Evolutionary conservation across 2,113 vertebrate species (phyloP), one percentile per base, ranked within the genome.

Genomic region (Gnathonemus echidnorhynchus): DNA sequence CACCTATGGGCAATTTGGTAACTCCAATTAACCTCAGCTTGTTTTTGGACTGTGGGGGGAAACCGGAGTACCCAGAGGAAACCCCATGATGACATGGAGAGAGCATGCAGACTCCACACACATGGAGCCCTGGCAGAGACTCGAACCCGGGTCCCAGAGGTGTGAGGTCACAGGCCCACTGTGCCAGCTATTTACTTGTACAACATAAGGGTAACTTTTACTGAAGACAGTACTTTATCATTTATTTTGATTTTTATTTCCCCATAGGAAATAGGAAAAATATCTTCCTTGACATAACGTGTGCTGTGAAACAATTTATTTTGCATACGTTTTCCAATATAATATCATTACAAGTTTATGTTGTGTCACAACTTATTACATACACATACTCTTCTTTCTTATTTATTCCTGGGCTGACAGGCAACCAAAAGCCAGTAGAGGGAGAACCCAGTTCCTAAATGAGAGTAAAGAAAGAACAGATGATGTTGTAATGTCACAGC

Each of bases 361-460:
- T 48, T 48, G 77, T 90, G 90, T 89, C 91, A 80, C 85, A 92
- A 87, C 84, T 89, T 80, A 42, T 19, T 87, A 58, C 42, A 88
- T 50, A 17, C 31, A 21, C 10, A 3, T 46, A 8, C 17, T 19
- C 39, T 56, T 90, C 83, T 49, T 17, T 90, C 56, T 48, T 91
- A 89, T 77, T 94, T 96, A 62, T 92, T 92, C 86, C 88, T 94
- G 21, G 96, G 95, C 88, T 95, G 86, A 0, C 93, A 86, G 13
- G 96, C 96, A 0, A 42, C 0, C 11, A 96, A 88, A 66, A 97
- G 93, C 94, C 94, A 95, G 92, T 94, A 96, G 13, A 94, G 3
- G 46, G 96, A 95, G 53, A 95, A 95, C 15, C 89, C 86, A 70
- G 92, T 92, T 39, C 96, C 96, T 97, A 91, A 48, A 91, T 89